Evolutionary conservation across 2,888 invertebrate species (phyloP).

Genomic region (Drosophila niveifrons): DNA sequence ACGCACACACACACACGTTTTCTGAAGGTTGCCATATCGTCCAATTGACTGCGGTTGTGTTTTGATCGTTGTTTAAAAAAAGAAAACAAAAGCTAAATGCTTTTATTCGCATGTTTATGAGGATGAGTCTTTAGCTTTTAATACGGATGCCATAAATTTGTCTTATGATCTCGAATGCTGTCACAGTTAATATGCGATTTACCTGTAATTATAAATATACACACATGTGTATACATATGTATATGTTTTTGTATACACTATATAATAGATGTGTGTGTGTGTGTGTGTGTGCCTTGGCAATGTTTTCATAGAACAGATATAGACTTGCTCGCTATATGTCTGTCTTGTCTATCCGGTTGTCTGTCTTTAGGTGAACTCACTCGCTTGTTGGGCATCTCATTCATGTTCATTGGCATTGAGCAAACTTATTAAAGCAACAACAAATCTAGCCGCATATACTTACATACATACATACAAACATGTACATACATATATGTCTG

Average conservation of each 20-base stretch:
- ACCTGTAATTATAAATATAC: slow-evolving; percentile 33
- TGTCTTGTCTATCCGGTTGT: background rate
- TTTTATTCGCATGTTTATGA: background rate
- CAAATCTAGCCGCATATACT: slow-evolving; percentile 9
- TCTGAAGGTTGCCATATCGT: slow-evolving; percentile 29
- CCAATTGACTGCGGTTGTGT: background rate
- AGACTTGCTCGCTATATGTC: slow-evolving; percentile 12
- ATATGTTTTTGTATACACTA: slow-evolving; percentile 16
- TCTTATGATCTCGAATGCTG: slow-evolving; percentile 28
- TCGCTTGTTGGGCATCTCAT: slow-evolving; percentile 51
- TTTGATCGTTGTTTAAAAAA: background rate
- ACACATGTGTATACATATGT: slow-evolving; percentile 1
- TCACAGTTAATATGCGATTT: slow-evolving; percentile 28
- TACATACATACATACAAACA: background rate
- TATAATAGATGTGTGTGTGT: slow-evolving; percentile 23
- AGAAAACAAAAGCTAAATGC: background rate
- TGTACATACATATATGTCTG: slow-evolving; percentile 5
- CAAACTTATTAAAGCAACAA: slow-evolving; percentile 56
- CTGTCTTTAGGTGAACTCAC: slow-evolving; percentile 26
- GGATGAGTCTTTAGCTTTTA: background rate
- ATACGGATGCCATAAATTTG: slow-evolving; percentile 1
- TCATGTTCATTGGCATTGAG: slow-evolving; percentile 68
- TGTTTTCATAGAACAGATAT: slow-evolving; percentile 49
- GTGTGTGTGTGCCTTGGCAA: slow-evolving; percentile 51
- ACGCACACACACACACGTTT: background rate